A percentile compares a stretch with the other conserved stretches of the same genome.
These are phyloP conservation scores for Dicranocentrus wangi DNA, from an alignment of 2,888 invertebrate species.

Conservation along the genomic window DNA sequence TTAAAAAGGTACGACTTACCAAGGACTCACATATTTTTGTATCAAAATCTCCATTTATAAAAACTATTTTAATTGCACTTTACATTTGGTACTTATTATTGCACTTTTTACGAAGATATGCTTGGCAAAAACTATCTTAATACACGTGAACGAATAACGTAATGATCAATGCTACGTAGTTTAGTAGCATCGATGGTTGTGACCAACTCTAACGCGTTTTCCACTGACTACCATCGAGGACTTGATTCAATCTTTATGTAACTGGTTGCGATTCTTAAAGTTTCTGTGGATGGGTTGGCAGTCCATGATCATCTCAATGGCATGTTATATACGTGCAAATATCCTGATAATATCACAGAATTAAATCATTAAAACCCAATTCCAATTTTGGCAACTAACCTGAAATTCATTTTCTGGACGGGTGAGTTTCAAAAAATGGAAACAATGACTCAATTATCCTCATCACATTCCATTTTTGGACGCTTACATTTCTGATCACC, in stretches of 20 bases:
- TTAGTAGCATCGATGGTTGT: constrained; percentile 42
- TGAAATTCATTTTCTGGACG: constrained; percentile 64
- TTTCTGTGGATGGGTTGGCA: constrained; percentile 61
- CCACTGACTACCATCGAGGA: constrained; percentile 63
- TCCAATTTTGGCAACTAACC: constrained; percentile 44
- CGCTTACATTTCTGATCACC: constrained; percentile 73
- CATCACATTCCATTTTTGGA: constrained; percentile 71
- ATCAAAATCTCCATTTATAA: constrained; percentile 41
- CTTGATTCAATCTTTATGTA: constrained; percentile 59
- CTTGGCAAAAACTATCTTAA: constrained; percentile 51
- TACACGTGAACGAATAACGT: constrained; percentile 46
- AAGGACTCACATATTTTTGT: constrained; percentile 49
- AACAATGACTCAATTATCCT: constrained; percentile 60
- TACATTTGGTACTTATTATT: constrained; percentile 67
- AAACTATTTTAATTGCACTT: constrained; percentile 61
- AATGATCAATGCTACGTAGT: constrained; percentile 21
- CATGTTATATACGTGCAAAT: constrained; percentile 65
- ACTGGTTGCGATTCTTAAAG: constrained; percentile 62
- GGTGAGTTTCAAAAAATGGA: constrained; percentile 63
- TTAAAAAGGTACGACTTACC: constrained; percentile 41
- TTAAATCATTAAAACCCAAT: constrained; percentile 61
- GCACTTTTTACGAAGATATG: constrained; percentile 63
- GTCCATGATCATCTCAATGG: constrained; percentile 64
- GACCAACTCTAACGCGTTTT: constrained; percentile 46
- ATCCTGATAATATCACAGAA: constrained; percentile 69